Conservation (phyloP, 2,797 vertebrate genomes). For the Echiichthys vipera region DNA sequence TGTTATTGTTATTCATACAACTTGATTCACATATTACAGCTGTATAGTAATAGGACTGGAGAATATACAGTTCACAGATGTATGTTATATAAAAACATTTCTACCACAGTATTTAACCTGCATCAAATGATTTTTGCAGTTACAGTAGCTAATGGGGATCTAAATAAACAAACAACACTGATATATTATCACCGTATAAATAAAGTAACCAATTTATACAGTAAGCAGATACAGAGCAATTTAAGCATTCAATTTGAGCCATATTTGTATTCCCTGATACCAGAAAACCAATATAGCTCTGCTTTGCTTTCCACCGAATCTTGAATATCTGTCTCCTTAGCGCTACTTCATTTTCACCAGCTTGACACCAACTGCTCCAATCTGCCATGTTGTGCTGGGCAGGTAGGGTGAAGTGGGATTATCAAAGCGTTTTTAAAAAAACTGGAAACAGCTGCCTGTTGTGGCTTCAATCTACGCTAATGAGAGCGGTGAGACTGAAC, state of each 20-base stretch:
- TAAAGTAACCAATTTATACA: neutral
- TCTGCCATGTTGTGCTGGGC: neutral
- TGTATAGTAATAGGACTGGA: neutral
- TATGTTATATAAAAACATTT: too few relatives aligned
- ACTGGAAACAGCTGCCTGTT: neutral
- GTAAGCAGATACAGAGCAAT: neutral
- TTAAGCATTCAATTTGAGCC: neutral
- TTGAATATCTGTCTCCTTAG: neutral
- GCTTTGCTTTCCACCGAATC: neutral
- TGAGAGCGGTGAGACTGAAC: neutral
- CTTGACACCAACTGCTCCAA: neutral
- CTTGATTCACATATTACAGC: neutral
- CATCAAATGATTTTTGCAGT: neutral
- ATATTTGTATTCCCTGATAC: neutral
- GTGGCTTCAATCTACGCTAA: neutral
- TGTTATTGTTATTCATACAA: neutral
- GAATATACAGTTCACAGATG: neutral
- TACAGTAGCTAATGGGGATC: neutral
- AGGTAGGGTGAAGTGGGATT: neutral
- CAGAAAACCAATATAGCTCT: neutral
- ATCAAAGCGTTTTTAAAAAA: neutral
- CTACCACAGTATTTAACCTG: neutral
- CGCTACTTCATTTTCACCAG: neutral
- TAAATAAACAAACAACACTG: neutral
- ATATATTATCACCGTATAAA: neutral